Evolutionary conservation across 1,140 invertebrate species (phyloP), one percentile per base, ranked within the genome.

Genomic region (Centruroides sculpturatus): DNA sequence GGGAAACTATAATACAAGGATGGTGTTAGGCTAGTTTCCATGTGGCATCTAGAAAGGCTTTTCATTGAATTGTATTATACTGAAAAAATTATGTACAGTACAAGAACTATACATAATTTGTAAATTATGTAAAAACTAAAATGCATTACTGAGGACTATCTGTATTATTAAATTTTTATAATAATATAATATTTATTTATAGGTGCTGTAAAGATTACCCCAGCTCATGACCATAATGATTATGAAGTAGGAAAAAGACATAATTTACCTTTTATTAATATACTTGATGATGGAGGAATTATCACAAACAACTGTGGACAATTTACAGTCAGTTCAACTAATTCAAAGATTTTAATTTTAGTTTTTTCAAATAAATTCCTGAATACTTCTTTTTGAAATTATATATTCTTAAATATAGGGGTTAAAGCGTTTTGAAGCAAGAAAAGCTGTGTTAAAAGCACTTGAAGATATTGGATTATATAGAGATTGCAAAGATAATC

Each of bases 201-300:
- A 59, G 87, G 95, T 70, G 95, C 93, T 68, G 97, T 99, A 0
- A 99, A 99, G 79, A 98, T 99, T 59, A 98, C 96, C 36, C 95
- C 97, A 3, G 96, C 94, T 35, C 97, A 99, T 73, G 97, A 99
- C 79, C 85, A 84, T 3, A 98, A 97, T 74, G 97, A 99, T 79
- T 99, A 97, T 73, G 94, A 98, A 75, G 85, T 97, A 63, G 97
- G 94, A 47, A 86, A 89, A 71, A 78, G 92, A 8, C 89, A 96
- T 71, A 85, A 89, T 70, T 77, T 99, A 64, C 85, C 87, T 3
- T 92, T 96, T 72, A 85, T 98, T 47, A 98, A 85, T 4, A 91
- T 98, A 57, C 87, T 99, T 59, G 85, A 89, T 71, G 95, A 98
- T 68, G 84, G 92, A 70, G 97, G 97, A 23, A 78, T 77, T 48